Base-by-base conservation (phyloP, 1,140 invertebrate species). In the Drosophila nikananu region DNA sequence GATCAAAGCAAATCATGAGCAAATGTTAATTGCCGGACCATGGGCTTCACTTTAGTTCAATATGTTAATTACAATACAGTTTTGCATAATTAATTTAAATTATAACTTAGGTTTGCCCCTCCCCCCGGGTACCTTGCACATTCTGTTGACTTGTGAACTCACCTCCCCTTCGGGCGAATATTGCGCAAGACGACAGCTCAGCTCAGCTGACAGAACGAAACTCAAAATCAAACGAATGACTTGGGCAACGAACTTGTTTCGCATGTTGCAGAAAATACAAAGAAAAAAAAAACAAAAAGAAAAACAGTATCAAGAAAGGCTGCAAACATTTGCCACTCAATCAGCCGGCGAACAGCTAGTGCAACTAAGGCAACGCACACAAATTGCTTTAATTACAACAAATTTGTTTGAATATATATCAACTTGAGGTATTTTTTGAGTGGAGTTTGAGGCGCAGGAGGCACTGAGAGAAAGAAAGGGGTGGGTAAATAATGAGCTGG, bases 361-460 rank as follows among this genome's bases (percentile, higher is more conserved):
- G 42, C 62, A 49, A 19, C 76, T 25, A 58, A 58, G 25, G 62
- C 86, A 87, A 89, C 84, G 86, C 84, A 89, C 86, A 86, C 87
- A 89, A 89, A 89, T 90, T 90, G 78, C 81, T 90, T 89, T 90
- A 89, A 89, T 89, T 86, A 77, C 86, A 89, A 91, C 77, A 89
- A 91, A 89, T 89, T 91, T 89, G 77, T 75, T 80, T 82, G 72
- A 90, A 70, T 73, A 81, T 81, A 51, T 81, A 89, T 87, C 81
- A 83, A 81, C 68, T 89, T 64, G 76, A 73, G 71, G 58, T 59
- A 65, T 65, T 15, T 77, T 65, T 59, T 54, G 21, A 68, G 32
- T 35, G 19, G 46, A 25, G 64, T 39, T 55, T 37, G 19, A 44
- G 37, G 9, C 54, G 37, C 32, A 37, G 13, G 10, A 35, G 25